Conservation (phyloP, 2,113 vertebrate genomes). For the Myrmecobius fasciatus region DNA sequence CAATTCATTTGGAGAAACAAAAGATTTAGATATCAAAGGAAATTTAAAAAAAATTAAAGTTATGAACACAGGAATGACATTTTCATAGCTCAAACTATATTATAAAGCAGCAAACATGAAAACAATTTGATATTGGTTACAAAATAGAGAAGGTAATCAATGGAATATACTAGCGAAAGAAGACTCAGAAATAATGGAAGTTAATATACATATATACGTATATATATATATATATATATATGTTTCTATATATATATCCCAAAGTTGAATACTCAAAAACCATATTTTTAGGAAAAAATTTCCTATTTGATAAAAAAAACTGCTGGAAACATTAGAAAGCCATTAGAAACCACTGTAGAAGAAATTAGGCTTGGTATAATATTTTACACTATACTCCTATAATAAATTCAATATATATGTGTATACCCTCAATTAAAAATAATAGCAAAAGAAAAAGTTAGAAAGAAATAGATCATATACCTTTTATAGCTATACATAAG, state of each 20-base stretch:
- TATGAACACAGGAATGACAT: background rate
- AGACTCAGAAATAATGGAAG: background rate
- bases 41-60: background rate
- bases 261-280: background rate
- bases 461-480: background rate
- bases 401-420: background rate
- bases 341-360: background rate
- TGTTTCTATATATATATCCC: background rate
- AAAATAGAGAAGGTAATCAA: background rate
- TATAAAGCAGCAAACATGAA: background rate
- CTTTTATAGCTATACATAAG: background rate
- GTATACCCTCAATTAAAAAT: background rate
- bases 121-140: background rate
- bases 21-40: background rate
- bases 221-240: too few relatives aligned
- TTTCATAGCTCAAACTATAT: background rate
- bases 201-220: too few relatives aligned
- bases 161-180: background rate
- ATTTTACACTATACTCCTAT: background rate
- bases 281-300: background rate
- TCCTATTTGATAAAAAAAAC: background rate
- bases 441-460: background rate
- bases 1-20: background rate
- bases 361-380: background rate
- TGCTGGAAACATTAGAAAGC: background rate